Evolutionary conservation across 2,888 invertebrate species (phyloP), one percentile per base, ranked within the genome.

Genomic region (Iselma pallidipennis): DNA sequence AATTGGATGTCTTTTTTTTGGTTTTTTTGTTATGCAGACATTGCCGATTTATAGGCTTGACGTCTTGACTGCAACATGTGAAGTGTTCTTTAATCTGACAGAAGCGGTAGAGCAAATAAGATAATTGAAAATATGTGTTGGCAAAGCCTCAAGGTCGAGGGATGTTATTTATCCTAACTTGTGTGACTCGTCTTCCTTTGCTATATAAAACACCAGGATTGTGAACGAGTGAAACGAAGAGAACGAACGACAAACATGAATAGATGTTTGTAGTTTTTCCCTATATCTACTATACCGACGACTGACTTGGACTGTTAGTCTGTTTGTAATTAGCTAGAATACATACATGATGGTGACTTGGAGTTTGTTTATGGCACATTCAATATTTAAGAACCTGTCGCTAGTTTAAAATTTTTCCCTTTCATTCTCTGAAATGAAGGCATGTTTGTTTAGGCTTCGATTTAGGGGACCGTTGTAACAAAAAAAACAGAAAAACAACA

Each of bases 61-160:
- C 66, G 72, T 75, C 72, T 71, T 74, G 74, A 72, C 71, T 75
- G 70, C 75, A 74, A 74, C 77, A 73, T 76, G 76, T 74, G 76
- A 74, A 76, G 73, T 73, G 78, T 77, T 77, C 79, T 80, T 80
- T 80, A 80, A 80, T 79, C 78, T 80, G 79, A 78, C 80, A 80
- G 78, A 69, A 71, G 73, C 76, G 74, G 78, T 75, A 76, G 74
- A 78, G 76, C 77, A 79, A 80, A 80, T 79, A 79, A 79, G 77
- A 80, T 80, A 80, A 80, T 80, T 80, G 80, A 76, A 78, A 80
- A 79, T 80, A 78, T 79, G 78, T 77, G 79, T 74, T 80, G 80
- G 80, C 80, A 80, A 69, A 70, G 73, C 72, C 76, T 80, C 80
- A 80, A 80, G 80, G 80, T 80, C 79, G 76, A 71, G 74, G 73